These are phyloP conservation scores for Brachionus manjavacas DNA, from an alignment of 1,140 invertebrate genomes.

Conservation along the genomic window DNA sequence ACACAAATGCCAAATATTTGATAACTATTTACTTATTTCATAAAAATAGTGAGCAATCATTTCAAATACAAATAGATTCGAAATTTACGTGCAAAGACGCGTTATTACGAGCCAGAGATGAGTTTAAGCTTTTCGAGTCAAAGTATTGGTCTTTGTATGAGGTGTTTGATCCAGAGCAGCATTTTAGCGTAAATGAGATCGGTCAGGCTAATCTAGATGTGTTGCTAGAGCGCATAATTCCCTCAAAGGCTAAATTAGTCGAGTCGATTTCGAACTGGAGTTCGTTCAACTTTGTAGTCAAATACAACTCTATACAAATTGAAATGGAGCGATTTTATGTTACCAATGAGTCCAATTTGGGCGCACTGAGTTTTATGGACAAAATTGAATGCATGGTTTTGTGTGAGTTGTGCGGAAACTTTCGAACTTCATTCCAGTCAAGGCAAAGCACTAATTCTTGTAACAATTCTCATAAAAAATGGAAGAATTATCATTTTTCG, in stretches of 20 bases:
- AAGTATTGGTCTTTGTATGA: conserved; percentile 41
- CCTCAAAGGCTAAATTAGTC: not conserved
- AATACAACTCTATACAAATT: conserved; percentile 18
- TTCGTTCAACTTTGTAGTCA: conserved; percentile 31
- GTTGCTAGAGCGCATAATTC: not conserved
- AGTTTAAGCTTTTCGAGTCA: conserved; percentile 23
- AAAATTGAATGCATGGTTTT: not conserved
- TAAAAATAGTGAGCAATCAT: conserved; percentile 27
- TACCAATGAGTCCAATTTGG: not conserved
- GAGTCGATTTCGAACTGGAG: conserved; percentile 23
- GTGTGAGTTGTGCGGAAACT: not conserved
- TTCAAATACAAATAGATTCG: conserved; percentile 15
- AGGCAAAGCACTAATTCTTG: not conserved
- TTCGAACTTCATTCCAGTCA: not conserved
- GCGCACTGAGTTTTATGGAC: not conserved
- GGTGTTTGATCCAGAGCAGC: conserved; percentile 5
- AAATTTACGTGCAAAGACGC: conserved; percentile 20
- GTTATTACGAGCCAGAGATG: not conserved
- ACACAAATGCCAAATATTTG: not conserved
- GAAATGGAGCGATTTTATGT: conserved; percentile 18
- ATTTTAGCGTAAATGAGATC: not conserved
- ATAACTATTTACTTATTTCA: conserved; percentile 31
- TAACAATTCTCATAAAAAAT: conserved; percentile 27
- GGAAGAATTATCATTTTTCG: not conserved
- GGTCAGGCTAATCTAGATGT: not conserved